Evolutionary conservation across 2,888 invertebrate species (phyloP), one percentile per base, ranked within the genome.

Genomic region (Eupithecia abbreviata): DNA sequence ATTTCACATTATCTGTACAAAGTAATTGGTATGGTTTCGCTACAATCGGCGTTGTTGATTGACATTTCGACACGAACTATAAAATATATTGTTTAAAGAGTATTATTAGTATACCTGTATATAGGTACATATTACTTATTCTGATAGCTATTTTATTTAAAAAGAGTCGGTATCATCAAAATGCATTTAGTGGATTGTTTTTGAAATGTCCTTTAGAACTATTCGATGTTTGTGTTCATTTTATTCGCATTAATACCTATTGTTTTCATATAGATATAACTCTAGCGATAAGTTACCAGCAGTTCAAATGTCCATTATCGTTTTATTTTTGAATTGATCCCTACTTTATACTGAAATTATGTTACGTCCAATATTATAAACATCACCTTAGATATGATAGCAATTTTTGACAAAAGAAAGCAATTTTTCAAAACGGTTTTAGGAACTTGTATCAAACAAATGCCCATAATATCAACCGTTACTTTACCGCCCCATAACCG

Each of bases 21-120:
- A 94, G 91, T 93, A 91, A 89, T 90, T 88, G 90, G 85, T 90
- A 90, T 90, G 87, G 88, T 90, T 91, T 90, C 84, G 82, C 86
- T 85, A 88, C 85, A 85, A 88, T 90, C 90, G 87, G 88, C 89
- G 90, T 88, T 89, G 87, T 88, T 85, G 82, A 87, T 83, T 78
- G 83, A 87, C 87, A 87, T 85, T 84, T 89, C 87, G 88, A 87
- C 85, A 87, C 84, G 82, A 90, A 89, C 88, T 94, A 93, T 94
- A 93, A 93, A n/a, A n/a, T n/a, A 93, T 94, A 93, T 93, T 93
- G 92, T 93, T 94, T 93, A 90, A 93, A 93, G 55, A 94, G 94
- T 94, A 94, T 94, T 94, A 94, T 92, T 94, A 94, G 94, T 90
- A 90, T 93, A 94, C 89, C 83, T 94, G 93, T 93, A 93, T 84